A percentile compares a stretch with the other conserved stretches of the same genome.
These are phyloP conservation scores for Psittacula cyanocephala DNA, from an alignment of 2,113 vertebrate genomes.

Conservation along the genomic window DNA sequence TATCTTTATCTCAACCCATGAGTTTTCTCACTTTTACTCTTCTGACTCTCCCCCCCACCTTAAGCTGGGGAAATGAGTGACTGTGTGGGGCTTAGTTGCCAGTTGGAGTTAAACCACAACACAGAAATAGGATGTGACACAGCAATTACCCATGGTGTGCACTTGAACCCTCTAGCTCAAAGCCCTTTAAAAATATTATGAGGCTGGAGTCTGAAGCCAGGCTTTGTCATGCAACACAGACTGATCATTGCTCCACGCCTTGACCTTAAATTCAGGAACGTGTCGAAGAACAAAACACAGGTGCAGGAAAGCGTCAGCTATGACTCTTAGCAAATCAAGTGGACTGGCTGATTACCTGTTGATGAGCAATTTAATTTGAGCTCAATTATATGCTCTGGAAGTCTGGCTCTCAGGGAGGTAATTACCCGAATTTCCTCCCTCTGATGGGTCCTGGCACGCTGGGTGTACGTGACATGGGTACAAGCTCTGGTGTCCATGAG, in stretches of 20 bases:
- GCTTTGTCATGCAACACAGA: not conserved
- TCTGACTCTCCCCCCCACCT: not conserved
- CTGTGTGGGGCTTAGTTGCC: not conserved
- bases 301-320: not conserved
- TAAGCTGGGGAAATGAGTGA: not conserved
- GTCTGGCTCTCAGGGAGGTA: not conserved
- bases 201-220: not conserved
- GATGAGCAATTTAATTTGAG: conserved; percentile 28
- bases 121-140: not conserved
- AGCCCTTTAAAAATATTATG: not conserved
- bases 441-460: not conserved
- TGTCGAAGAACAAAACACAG: not conserved
- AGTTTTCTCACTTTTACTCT: not conserved
- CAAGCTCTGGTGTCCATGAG: not conserved
- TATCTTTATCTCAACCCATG: not conserved
- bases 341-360: not conserved
- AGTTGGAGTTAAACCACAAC: not conserved
- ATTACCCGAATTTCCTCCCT: not conserved
- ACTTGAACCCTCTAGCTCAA: not conserved
- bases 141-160: not conserved
- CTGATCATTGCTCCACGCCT: not conserved
- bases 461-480: not conserved
- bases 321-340: not conserved
- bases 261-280: not conserved
- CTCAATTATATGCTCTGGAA: not conserved